Conservation (phyloP, 1,140 invertebrate genomes). For the Harpegnathos saltator region DNA sequence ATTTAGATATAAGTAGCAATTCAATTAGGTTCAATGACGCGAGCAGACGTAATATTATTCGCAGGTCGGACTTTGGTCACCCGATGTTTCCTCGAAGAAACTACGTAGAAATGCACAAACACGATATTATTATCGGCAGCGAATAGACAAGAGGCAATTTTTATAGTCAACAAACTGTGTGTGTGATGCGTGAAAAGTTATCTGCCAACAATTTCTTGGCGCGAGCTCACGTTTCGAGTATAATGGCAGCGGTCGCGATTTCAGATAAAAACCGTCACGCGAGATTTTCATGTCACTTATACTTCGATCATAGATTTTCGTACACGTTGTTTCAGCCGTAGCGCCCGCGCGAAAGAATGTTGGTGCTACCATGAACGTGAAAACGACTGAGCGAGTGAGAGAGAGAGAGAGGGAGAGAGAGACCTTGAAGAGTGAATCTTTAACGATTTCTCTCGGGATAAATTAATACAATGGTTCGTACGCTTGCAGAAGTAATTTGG, state of each 20-base stretch:
- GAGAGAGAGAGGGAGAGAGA: conserved; percentile 8
- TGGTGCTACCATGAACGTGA: not conserved
- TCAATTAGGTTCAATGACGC: conserved; percentile 7
- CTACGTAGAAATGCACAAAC: not conserved
- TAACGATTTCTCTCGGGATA: not conserved
- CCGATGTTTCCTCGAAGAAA: not conserved
- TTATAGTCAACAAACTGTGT: conserved; percentile 38
- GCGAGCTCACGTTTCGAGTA: conserved; percentile 48
- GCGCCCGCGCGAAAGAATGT: not conserved
- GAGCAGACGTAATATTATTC: conserved; percentile 17
- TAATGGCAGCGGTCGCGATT: conserved; percentile 49
- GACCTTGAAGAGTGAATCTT: not conserved
- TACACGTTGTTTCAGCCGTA: conserved; percentile 15
- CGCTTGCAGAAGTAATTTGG: not conserved
- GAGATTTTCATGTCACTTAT: conserved; percentile 47
- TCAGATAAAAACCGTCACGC: conserved; percentile 57
- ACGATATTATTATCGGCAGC: conserved; percentile 23
- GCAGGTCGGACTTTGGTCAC: conserved; percentile 2
- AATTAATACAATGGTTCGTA: not conserved
- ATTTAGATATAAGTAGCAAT: not conserved
- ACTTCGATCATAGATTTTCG: conserved; percentile 47
- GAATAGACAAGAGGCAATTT: conserved; percentile 23
- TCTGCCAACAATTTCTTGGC: conserved; percentile 44
- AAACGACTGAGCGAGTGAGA: not conserved
- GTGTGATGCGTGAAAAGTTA: conserved; percentile 43